Evolutionary conservation across 2,113 vertebrate species (phyloP), one percentile per base, ranked within the genome.

Genomic region (Neodontobutis hainanensis): DNA sequence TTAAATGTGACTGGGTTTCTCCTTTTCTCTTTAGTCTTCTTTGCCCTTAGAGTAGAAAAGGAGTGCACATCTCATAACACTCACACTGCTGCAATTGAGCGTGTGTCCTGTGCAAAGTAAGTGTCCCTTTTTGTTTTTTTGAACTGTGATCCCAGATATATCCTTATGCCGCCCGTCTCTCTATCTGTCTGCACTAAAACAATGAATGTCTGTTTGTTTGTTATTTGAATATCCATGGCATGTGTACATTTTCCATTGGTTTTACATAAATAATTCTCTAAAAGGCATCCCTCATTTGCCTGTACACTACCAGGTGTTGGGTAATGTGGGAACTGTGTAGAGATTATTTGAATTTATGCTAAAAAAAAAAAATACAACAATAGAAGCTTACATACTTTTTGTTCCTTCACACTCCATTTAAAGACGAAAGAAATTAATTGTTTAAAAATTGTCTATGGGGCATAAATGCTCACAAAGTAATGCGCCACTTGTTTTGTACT

Each of bases 21-120:
- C 0, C 59, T 2, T 69, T 15, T 60, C 27, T 65, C 72, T 81
- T 38, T 51, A 98, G 96, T 80, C 1, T 98, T 95, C 81, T 98
- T 99, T 74, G 95, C 95, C 5, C 90, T 90, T 70, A 98, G 96
- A 87, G 91, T 99, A 57, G 96, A 98, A 51, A 93, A 92, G 15
- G 95, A 95, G 81, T 94, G 94, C 87, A 94, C 85, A 72, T 68
- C 49, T 7, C 76, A 87, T 4, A 90, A 89, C 0, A 63, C 77
- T 8, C 90, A 89, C 6, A 78, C 90, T 0, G 67, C 93, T 0
- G 82, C 89, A 59, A 95, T 95, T 2, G 94, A 97, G 11, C 90
- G 96, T 0, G 92, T 97, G 68, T 94, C 91, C 65, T 96, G 94
- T 68, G 96, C 96, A 88, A 97, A 93, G 96, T 99, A 85, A 96